phyloP scores from a whole-genome alignment of 2,797 vertebrate species.

The Anomalospiza imberbis region DNA sequence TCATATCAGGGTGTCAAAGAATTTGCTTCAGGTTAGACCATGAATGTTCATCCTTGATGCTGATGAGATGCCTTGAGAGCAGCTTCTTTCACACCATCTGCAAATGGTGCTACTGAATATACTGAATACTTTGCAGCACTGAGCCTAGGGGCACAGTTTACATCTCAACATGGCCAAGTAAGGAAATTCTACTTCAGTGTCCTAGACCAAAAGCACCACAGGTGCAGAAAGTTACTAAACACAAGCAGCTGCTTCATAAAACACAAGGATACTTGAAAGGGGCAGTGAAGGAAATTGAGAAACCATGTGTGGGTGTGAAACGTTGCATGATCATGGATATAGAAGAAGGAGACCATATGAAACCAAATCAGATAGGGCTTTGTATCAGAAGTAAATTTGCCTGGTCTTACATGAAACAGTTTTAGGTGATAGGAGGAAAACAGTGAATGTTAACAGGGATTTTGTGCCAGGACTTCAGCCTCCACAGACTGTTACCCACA shows the following conservation, averaged over 20 bases:
- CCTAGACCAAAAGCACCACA: constrained; percentile 4
- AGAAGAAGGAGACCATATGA: not conserved
- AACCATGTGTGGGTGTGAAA: not conserved
- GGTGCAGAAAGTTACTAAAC: constrained; percentile 16
- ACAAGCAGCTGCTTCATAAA: constrained; percentile 6
- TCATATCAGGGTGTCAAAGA: not conserved
- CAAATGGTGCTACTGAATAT: not conserved
- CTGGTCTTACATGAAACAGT: not conserved
- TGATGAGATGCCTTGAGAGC: not conserved
- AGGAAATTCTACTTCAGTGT: constrained; percentile 3
- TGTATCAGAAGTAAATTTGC: not conserved
- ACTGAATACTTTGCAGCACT: not conserved
- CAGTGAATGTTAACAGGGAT: not conserved
- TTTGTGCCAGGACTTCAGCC: not conserved
- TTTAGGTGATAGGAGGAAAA: not conserved
- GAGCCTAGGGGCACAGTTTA: constrained; percentile 9
- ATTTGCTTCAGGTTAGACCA: constrained; percentile 6
- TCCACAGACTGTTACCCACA: not conserved
- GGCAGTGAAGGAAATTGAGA: constrained; percentile 15
- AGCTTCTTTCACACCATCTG: constrained; percentile 27
- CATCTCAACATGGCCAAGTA: not conserved
- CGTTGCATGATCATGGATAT: not conserved
- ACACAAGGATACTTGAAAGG: not conserved
- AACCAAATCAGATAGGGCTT: not conserved
- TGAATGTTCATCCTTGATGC: not conserved